Evolutionary conservation across 2,888 invertebrate species (phyloP), one percentile per base, ranked within the genome.

Genomic region (Eudemis profundana): DNA sequence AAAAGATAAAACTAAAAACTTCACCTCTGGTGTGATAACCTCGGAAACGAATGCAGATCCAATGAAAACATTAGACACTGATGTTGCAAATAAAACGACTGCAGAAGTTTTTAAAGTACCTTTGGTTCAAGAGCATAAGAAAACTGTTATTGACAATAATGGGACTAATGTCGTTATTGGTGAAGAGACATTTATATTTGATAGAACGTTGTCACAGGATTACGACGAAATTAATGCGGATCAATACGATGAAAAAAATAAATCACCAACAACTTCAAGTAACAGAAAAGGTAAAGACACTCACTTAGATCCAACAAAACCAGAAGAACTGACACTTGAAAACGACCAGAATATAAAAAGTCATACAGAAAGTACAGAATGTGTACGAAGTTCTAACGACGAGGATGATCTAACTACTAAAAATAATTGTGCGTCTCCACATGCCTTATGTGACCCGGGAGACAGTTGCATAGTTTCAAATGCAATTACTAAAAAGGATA

Each of bases 191-290:
- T 60, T 47, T 51, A 5, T 65, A n/a, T 65, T 65, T 53, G 65
- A 65, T 17, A 53, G 59, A 29, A 65, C 65, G 15, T 65, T 65
- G 27, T 65, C 65, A 27, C 65, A 65, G 29, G 65, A 59, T 29
- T 65, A 60, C 19, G 65, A 60, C 23, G 65, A 65, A 40, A 29
- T 60, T 40, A 23, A 36, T 44, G 36, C 21, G 1, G 40, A 47
- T 29, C 23, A 10, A 4, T 33, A 23, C 15, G 2, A n/a, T 15
- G 15, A 49, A 12, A 23, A 42, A 1, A 46, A 21, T 36, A 21
- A 36, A 12, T 36, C 29, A 23, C 36, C 57, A 7, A 15, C 5
- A 17, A 19, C 21, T 33, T 46, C 36, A 10, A 10, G 14, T 12
- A 36, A 46, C 19, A 33, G 14, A 36, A 15, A 46, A 21, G 3